Evolutionary conservation across 2,888 invertebrate species (phyloP).

Genomic region (Ceraclea dissimilis): DNA sequence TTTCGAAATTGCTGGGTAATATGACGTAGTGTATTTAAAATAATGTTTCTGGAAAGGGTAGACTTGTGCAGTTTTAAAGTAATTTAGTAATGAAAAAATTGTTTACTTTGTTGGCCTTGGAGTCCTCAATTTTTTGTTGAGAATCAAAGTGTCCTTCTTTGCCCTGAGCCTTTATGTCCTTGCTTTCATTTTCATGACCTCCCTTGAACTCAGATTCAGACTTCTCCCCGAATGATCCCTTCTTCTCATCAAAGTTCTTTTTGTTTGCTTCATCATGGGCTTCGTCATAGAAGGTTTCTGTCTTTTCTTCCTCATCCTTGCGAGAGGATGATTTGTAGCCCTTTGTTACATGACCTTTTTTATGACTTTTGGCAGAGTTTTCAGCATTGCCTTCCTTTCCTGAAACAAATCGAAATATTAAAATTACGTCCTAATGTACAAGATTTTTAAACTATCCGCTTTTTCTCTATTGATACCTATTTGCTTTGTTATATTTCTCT

Average conservation of each 20-base stretch:
- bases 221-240: conserved; percentile 52
- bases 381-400: conserved; percentile 50
- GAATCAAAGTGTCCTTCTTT: conserved; percentile 53
- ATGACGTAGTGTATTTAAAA: too few relatives aligned
- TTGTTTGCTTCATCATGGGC: conserved; percentile 57
- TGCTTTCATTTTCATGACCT: conserved; percentile 50
- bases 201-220: conserved; percentile 52
- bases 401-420: too few relatives aligned
- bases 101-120: conserved; percentile 50
- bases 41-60: too few relatives aligned
- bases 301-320: conserved; percentile 58
- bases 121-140: conserved; percentile 49
- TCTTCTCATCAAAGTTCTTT: conserved; percentile 48
- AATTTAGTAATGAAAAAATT: too few relatives aligned
- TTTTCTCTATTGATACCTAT: not conserved
- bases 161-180: conserved; percentile 49
- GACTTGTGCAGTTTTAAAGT: too few relatives aligned
- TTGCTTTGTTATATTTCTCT: conserved; percentile 14
- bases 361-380: conserved; percentile 51
- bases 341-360: conserved; percentile 57
- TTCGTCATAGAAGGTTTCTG: conserved; percentile 58
- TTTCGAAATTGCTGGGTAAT: too few relatives aligned
- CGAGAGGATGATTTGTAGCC: conserved; percentile 60
- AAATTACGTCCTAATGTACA: too few relatives aligned
- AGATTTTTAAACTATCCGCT: not conserved